Base-by-base conservation (phyloP, 2,888 invertebrate species). In the Anorthoa munda region DNA sequence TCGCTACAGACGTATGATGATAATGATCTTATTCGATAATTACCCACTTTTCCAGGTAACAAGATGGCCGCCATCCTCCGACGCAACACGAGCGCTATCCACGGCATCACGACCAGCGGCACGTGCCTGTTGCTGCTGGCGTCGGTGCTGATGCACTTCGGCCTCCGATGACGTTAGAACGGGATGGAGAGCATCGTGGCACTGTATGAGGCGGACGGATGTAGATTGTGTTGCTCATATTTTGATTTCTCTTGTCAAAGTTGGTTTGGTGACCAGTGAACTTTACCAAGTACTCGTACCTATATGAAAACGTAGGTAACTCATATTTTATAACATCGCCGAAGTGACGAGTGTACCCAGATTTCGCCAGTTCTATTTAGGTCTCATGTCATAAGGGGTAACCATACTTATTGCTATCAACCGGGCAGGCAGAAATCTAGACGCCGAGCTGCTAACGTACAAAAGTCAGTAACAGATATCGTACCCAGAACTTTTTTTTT, bases 11-110 rank as follows among this genome's bases (percentile, higher is more conserved):
- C 39, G 1, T 39, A 9, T 39, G 39, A 39, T 39, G 39, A 9
- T 39, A 1, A 39, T 31, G 7, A 31, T 39, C 7, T 39, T 39
- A 39, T 39, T 39, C 7, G 39, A 39, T 1, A 39, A 39, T 39
- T 39, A 39, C 18, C 2, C 18, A 17, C 4, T 0, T 92, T 92
- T 92, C 53, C 93, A 96, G 96, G 96, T 83, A 95, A 96, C 93
- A 96, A 96, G 83, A 96, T 96, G 96, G 96, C 96, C 65, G 96
- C 96, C 21, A 96, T 96, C 59, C 92, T 96, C 7, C 95, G 96
- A 21, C 92, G 96, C 55, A 96, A 96, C 90, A 95, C 96, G 3
- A 96, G 95, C 90, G 95, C 96, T 26, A 94, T 96, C 87, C 94
- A 95, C 92, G 93, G 95, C 82, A 96, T 96, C 87, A 94, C 96